Evolutionary conservation across 2,888 invertebrate species (phyloP).

Genomic region (Epinotia ramella): DNA sequence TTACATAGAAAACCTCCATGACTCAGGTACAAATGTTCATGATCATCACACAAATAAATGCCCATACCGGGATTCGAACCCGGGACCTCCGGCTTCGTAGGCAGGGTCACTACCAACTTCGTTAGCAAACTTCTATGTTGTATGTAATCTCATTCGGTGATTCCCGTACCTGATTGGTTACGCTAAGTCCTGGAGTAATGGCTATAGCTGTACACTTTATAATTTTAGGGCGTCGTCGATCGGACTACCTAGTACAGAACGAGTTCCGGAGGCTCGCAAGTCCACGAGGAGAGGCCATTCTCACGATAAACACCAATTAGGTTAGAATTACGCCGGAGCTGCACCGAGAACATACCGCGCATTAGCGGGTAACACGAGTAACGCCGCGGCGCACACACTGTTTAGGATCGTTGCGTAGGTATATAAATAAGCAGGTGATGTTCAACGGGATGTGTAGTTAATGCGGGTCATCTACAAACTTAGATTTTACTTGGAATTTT

Average conservation of each 20-base stretch:
- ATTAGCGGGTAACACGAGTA: constrained; percentile 24
- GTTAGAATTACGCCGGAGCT: constrained; percentile 30
- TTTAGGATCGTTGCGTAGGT: too few relatives aligned
- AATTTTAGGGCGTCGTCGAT: not conserved
- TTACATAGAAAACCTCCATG: too few relatives aligned
- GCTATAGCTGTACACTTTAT: not conserved
- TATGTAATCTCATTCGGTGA: too few relatives aligned
- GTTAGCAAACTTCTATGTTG: too few relatives aligned
- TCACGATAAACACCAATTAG: constrained; percentile 45
- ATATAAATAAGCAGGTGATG: too few relatives aligned
- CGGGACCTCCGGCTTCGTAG: not conserved
- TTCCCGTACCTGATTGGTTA: too few relatives aligned
- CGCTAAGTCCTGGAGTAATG: too few relatives aligned
- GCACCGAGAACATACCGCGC: constrained; percentile 1
- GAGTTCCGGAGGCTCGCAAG: constrained; percentile 13
- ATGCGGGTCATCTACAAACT: too few relatives aligned
- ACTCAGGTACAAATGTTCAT: too few relatives aligned
- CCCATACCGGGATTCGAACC: not conserved
- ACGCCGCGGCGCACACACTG: not conserved
- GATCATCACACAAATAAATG: not conserved
- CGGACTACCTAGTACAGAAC: not conserved
- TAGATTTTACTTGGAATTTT: too few relatives aligned
- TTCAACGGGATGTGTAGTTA: too few relatives aligned
- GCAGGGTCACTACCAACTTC: too few relatives aligned
- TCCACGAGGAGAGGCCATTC: constrained; percentile 25